phyloP scores from a whole-genome alignment of 2,113 vertebrate species.

The Phrynocephalus versicolor region DNA sequence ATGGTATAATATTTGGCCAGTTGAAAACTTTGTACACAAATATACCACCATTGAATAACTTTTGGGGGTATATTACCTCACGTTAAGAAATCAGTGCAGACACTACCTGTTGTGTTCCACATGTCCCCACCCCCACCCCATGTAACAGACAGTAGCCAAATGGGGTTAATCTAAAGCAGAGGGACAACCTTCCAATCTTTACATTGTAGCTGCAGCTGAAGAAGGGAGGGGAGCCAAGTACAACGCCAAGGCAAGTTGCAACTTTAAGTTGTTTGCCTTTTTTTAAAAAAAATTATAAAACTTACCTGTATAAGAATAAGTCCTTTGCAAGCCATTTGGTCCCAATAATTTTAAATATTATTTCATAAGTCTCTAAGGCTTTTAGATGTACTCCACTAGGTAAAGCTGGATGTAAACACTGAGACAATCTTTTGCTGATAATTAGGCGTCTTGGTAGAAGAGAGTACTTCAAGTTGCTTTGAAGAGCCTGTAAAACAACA shows the following conservation, averaged over 20 bases:
- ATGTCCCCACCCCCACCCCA: too few relatives aligned
- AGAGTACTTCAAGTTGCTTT: slow-evolving; percentile 95
- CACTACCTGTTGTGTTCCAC: too few relatives aligned
- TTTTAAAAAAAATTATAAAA: background rate
- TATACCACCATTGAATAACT: too few relatives aligned
- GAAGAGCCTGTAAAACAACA: slow-evolving; percentile 84
- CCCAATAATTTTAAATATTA: slow-evolving; percentile 98
- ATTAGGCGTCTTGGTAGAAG: slow-evolving; percentile 88
- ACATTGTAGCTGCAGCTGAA: background rate
- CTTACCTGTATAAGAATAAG: slow-evolving; percentile 90
- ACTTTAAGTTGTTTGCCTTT: background rate
- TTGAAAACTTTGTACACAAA: too few relatives aligned
- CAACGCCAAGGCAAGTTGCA: background rate
- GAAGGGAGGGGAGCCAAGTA: background rate
- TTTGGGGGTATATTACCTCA: too few relatives aligned
- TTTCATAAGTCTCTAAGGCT: slow-evolving; percentile 95
- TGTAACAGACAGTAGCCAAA: background rate
- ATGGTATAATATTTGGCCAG: too few relatives aligned
- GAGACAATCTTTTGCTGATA: slow-evolving; percentile 94
- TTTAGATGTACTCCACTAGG: slow-evolving; percentile 97
- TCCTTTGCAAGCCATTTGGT: slow-evolving; percentile 92
- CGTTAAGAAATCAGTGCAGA: too few relatives aligned
- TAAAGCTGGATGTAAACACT: slow-evolving; percentile 94
- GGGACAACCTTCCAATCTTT: background rate
- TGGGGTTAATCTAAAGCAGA: background rate